Conservation (phyloP, 2,113 vertebrate species). For the Elephas maximus region DNA sequence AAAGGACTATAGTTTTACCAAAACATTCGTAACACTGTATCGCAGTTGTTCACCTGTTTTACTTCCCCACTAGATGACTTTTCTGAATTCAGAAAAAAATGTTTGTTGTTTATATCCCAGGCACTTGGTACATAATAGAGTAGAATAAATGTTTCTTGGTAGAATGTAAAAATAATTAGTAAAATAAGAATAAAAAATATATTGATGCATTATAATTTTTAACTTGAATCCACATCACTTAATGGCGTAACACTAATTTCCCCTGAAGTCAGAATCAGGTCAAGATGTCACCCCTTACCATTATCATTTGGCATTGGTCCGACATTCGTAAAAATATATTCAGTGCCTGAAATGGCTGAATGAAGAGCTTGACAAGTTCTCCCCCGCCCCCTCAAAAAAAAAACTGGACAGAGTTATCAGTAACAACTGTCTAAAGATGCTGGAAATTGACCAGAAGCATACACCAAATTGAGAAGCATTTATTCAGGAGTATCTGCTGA, state of each 20-base stretch:
- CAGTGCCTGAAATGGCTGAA: not conserved
- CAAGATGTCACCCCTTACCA: not conserved
- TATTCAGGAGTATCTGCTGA: slow-evolving; percentile 32
- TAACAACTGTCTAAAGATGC: slow-evolving; percentile 13
- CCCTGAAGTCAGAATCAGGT: not conserved
- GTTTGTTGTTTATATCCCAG: not conserved
- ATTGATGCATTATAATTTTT: not conserved
- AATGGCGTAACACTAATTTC: not conserved
- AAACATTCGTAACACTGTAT: not conserved
- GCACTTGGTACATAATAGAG: not conserved
- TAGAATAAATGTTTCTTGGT: not conserved
- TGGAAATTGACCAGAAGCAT: not conserved
- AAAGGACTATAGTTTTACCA: slow-evolving; percentile 18
- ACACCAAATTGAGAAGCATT: not conserved
- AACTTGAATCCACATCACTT: not conserved
- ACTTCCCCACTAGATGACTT: not conserved
- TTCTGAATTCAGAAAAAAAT: slow-evolving; percentile 22
- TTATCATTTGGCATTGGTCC: slow-evolving; percentile 4
- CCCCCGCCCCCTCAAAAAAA: not conserved
- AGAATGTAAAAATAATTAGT: not conserved
- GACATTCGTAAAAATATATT: slow-evolving; percentile 1
- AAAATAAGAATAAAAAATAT: slow-evolving; percentile 38
- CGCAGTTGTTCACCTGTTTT: slow-evolving; percentile 29
- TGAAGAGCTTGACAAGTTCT: not conserved
- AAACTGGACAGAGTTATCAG: not conserved